Percentiles rank a stretch among this genome's conserved stretches.
Conservation (phyloP, 2,888 invertebrate genomes). For the Herminia tarsipennalis region DNA sequence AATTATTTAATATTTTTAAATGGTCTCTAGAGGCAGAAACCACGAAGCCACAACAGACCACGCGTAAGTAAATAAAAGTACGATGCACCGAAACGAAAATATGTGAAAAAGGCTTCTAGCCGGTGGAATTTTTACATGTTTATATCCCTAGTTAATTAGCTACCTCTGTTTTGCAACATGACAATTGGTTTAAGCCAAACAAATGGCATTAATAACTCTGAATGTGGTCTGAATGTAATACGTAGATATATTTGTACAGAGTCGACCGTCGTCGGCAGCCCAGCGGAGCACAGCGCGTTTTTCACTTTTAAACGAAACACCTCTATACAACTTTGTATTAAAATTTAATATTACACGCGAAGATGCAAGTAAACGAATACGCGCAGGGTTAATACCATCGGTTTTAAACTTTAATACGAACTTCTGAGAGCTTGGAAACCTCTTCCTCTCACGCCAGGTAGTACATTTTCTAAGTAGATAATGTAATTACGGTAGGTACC, state of each 20-base stretch:
- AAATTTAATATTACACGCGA: conserved; percentile 29
- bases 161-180: not conserved
- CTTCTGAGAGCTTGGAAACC: not conserved
- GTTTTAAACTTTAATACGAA: conserved; percentile 26
- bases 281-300: conserved; percentile 26
- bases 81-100: too few relatives aligned
- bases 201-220: not conserved
- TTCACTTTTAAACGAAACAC: conserved; percentile 31
- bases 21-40: too few relatives aligned
- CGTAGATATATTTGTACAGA: too few relatives aligned
- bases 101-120: too few relatives aligned
- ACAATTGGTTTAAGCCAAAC: not conserved
- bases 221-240: not conserved
- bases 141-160: not conserved
- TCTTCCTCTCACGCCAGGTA: not conserved
- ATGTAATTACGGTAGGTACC: not conserved
- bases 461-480: not conserved
- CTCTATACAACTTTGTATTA: conserved; percentile 31
- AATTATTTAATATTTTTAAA: too few relatives aligned
- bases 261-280: too few relatives aligned
- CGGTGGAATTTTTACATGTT: too few relatives aligned
- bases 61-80: too few relatives aligned
- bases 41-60: too few relatives aligned
- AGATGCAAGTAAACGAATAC: conserved; percentile 13
- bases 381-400: conserved; percentile 18